A percentile compares a stretch with the other conserved stretches of the same genome.
Conservation (phyloP, 2,113 vertebrate genomes). For the Phainopepla nitens region DNA sequence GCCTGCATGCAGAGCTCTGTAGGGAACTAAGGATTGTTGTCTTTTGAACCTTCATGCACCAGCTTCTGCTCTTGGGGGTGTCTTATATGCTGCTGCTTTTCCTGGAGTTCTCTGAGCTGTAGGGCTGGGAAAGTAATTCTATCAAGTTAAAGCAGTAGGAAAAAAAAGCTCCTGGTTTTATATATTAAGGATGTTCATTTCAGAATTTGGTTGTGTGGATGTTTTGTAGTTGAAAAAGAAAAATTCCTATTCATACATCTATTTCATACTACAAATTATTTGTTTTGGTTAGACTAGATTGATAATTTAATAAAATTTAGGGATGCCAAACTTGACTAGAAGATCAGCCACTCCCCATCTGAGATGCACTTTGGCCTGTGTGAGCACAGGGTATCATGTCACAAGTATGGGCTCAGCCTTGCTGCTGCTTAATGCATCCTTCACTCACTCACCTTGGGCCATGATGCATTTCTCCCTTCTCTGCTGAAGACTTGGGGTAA, state of each 20-base stretch:
- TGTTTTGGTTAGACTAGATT: neutral
- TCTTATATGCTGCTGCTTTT: neutral
- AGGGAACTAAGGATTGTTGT: neutral
- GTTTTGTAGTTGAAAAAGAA: neutral
- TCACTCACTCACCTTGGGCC: rapidly evolving
- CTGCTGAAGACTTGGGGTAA: neutral
- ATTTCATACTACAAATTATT: neutral
- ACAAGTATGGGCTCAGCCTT: neutral
- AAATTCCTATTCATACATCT: neutral
- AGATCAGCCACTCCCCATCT: neutral
- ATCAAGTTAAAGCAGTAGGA: neutral
- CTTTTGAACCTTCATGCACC: neutral
- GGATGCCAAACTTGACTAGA: neutral
- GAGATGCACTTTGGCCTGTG: neutral
- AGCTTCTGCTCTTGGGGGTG: neutral
- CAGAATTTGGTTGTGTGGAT: neutral
- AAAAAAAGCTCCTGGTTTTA: neutral
- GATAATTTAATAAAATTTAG: neutral
- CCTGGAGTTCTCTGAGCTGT: neutral
- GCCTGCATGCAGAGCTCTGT: neutral
- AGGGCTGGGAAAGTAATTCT: neutral
- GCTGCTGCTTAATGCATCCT: rapidly evolving
- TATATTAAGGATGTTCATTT: neutral
- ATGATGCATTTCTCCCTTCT: neutral
- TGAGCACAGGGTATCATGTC: rapidly evolving